These are phyloP conservation scores for Drosophila mojavensis DNA, from an alignment of 1,140 invertebrate species.

Conservation along the genomic window DNA sequence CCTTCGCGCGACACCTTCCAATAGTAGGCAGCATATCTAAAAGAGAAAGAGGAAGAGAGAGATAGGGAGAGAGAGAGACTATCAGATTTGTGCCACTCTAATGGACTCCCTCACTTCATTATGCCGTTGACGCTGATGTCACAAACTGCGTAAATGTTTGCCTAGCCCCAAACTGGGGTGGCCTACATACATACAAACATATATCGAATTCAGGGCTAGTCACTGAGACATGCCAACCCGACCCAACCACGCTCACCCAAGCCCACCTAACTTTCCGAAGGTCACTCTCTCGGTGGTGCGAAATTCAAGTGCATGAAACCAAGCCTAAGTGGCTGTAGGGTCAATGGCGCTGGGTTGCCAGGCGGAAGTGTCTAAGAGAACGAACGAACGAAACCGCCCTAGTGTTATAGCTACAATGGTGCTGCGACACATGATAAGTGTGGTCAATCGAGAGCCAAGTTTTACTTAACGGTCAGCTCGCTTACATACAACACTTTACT, in stretches of 20 bases:
- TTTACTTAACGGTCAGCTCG: neutral
- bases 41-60: conserved; percentile 7
- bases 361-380: conserved; percentile 3
- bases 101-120: conserved; percentile 17
- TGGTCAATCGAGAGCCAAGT: neutral
- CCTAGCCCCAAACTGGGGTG: conserved; percentile 30
- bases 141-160: conserved; percentile 44
- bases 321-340: conserved; percentile 6
- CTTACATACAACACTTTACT: neutral
- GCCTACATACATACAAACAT: conserved; percentile 23
- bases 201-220: conserved; percentile 44
- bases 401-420: neutral
- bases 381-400: neutral
- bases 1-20: conserved; percentile 86
- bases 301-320: conserved; percentile 38
- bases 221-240: conserved; percentile 15
- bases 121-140: conserved; percentile 59
- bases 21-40: conserved; percentile 89
- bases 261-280: conserved; percentile 22
- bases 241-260: neutral
- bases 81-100: conserved; percentile 40
- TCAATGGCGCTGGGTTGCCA: conserved; percentile 25
- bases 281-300: conserved; percentile 31
- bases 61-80: neutral
- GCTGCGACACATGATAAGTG: conserved; percentile 1